These are phyloP conservation scores for Linepithema humile DNA, from an alignment of 1,140 invertebrate species.

Conservation along the genomic window DNA sequence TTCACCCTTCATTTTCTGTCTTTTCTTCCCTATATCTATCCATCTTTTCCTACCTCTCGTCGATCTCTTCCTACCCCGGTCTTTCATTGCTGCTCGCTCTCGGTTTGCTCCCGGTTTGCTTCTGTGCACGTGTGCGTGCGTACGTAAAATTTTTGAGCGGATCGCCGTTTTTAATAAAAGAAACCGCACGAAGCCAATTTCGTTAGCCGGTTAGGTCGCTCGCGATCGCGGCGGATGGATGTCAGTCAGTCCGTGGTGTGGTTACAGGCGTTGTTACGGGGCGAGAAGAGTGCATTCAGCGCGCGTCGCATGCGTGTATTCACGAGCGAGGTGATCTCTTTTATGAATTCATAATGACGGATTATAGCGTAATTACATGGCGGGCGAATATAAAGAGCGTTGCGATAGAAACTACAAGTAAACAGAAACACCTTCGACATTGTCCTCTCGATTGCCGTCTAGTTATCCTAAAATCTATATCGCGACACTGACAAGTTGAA, in stretches of 20 bases:
- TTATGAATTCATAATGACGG: slow-evolving; percentile 40
- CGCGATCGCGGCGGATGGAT: not conserved
- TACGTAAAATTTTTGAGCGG: slow-evolving; percentile 47
- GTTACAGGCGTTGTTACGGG: not conserved
- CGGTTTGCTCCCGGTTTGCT: slow-evolving; percentile 29
- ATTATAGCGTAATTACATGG: slow-evolving; percentile 37
- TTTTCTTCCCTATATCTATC: slow-evolving; percentile 42
- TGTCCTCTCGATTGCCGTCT: slow-evolving; percentile 18
- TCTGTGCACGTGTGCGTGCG: slow-evolving; percentile 24
- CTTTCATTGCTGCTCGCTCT: slow-evolving; percentile 41
- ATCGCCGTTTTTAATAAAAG: slow-evolving; percentile 62
- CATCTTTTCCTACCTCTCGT: not conserved
- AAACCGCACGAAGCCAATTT: slow-evolving; percentile 68
- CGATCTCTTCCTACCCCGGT: not conserved
- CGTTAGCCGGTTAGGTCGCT: slow-evolving; percentile 36
- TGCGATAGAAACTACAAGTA: slow-evolving; percentile 31
- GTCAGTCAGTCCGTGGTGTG: not conserved
- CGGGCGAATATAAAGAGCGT: not conserved
- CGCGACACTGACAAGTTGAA: not conserved
- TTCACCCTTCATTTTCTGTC: slow-evolving; percentile 56
- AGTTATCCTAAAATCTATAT: slow-evolving; percentile 24
- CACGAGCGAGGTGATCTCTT: slow-evolving; percentile 1
- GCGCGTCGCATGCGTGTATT: slow-evolving; percentile 39
- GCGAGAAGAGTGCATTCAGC: slow-evolving; percentile 2
- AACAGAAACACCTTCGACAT: slow-evolving; percentile 47